Conservation (phyloP, 2,113 vertebrate genomes). For the Lycocorax pyrrhopterus region DNA sequence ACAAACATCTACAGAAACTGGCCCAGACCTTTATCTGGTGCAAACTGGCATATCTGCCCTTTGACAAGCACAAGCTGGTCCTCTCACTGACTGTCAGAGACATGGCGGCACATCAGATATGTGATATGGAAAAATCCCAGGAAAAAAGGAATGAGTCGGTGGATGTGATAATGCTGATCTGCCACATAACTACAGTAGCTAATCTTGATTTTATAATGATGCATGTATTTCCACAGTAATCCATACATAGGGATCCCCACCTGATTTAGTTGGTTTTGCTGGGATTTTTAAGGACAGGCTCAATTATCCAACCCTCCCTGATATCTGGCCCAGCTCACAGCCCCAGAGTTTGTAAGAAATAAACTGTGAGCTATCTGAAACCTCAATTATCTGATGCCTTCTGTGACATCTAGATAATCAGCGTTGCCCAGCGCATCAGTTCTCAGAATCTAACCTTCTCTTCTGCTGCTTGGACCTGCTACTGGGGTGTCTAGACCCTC, state of each 20-base stretch:
- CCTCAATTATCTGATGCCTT: constrained; percentile 36
- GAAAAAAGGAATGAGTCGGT: constrained; percentile 34
- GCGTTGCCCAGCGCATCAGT: background rate
- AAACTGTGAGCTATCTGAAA: background rate
- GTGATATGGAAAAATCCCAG: constrained; percentile 22
- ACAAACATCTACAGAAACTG: background rate
- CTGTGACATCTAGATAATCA: constrained; percentile 44
- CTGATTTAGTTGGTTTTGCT: background rate
- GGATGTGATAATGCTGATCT: constrained; percentile 4
- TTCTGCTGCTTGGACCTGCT: constrained; percentile 83
- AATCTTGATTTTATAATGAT: background rate
- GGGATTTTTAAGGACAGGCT: background rate
- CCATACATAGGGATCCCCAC: background rate
- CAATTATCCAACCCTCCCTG: constrained; percentile 12
- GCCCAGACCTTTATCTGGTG: background rate
- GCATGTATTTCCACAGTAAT: background rate
- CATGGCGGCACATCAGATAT: background rate
- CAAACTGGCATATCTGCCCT: background rate
- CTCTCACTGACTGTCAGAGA: background rate
- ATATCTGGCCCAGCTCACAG: background rate
- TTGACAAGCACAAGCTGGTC: background rate
- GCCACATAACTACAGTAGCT: background rate
- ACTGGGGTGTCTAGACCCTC: constrained; percentile 75
- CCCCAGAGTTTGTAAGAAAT: background rate
- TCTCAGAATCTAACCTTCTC: constrained; percentile 81